phyloP scores from a whole-genome alignment of 2,888 invertebrate genomes.

The Diarsia dahlii region DNA sequence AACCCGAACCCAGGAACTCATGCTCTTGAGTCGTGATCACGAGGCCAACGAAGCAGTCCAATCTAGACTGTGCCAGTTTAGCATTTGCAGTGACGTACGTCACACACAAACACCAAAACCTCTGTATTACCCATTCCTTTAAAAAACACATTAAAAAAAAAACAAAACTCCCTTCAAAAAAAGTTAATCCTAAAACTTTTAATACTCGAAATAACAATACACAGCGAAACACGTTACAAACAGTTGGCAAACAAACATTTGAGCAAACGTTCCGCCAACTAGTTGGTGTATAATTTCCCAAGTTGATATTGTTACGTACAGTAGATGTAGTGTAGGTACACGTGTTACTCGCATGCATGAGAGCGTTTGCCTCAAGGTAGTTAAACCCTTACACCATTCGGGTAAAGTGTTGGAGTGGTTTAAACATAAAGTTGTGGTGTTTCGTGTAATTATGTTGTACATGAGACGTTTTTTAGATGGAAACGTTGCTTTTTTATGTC shows the following conservation, averaged over 20 bases:
- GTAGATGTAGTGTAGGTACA: constrained; percentile 26
- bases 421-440: constrained; percentile 30
- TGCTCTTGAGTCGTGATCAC: too few relatives aligned
- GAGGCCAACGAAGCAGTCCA: too few relatives aligned
- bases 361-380: constrained; percentile 43
- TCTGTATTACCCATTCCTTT: background rate
- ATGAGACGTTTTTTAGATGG: background rate
- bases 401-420: constrained; percentile 24
- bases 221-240: constrained; percentile 39
- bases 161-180: constrained; percentile 5
- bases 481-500: too few relatives aligned
- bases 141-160: constrained; percentile 17
- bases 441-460: constrained; percentile 5
- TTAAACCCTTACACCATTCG: constrained; percentile 35
- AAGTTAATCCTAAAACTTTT: constrained; percentile 30
- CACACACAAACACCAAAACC: too few relatives aligned
- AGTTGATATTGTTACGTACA: constrained; percentile 45
- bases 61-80: too few relatives aligned
- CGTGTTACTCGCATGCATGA: constrained; percentile 42
- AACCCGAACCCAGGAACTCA: too few relatives aligned
- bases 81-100: too few relatives aligned
- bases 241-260: constrained; percentile 49
- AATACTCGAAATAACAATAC: constrained; percentile 44
- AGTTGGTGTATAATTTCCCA: constrained; percentile 55
- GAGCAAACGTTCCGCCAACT: constrained; percentile 52